These are phyloP conservation scores for Drosophila lacicola DNA, from an alignment of 2,888 invertebrate species.

Conservation along the genomic window DNA sequence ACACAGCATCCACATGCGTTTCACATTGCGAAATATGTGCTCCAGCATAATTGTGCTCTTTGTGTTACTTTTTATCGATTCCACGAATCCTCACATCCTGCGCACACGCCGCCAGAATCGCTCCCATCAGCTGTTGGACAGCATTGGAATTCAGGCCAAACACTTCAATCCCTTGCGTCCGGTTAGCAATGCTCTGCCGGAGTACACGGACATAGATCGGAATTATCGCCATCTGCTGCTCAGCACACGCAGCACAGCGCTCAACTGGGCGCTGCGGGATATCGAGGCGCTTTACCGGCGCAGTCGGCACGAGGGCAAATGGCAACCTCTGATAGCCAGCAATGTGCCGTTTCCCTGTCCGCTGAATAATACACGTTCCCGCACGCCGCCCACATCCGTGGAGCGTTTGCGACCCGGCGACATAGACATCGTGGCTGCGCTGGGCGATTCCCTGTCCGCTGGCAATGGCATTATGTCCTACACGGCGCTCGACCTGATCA, in stretches of 20 bases:
- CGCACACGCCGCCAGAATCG: conserved; percentile 56
- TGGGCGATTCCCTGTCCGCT: conserved; percentile 88
- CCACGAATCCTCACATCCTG: background rate
- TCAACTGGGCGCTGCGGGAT: conserved; percentile 48
- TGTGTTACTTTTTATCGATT: conserved; percentile 7
- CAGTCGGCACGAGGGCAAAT: conserved; percentile 67
- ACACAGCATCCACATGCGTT: background rate
- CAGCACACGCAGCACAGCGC: conserved; percentile 39
- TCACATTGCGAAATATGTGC: conserved; percentile 17
- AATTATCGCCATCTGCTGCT: conserved; percentile 60
- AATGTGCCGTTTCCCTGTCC: conserved; percentile 83
- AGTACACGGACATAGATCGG: conserved; percentile 71
- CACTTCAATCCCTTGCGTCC: conserved; percentile 34
- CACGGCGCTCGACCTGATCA: conserved; percentile 84
- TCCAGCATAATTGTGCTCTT: conserved; percentile 6
- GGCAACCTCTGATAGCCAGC: conserved; percentile 72
- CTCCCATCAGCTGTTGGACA: conserved; percentile 56
- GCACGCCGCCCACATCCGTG: conserved; percentile 85
- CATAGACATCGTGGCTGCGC: conserved; percentile 87
- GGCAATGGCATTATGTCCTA: conserved; percentile 86
- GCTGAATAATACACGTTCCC: conserved; percentile 79
- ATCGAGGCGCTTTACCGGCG: conserved; percentile 42
- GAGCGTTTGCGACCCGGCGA: conserved; percentile 87
- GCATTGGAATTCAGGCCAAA: conserved; percentile 61
- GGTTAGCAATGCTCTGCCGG: conserved; percentile 45